Conservation (phyloP, 2,888 invertebrate genomes). For the Chrysolina oricalcia region DNA sequence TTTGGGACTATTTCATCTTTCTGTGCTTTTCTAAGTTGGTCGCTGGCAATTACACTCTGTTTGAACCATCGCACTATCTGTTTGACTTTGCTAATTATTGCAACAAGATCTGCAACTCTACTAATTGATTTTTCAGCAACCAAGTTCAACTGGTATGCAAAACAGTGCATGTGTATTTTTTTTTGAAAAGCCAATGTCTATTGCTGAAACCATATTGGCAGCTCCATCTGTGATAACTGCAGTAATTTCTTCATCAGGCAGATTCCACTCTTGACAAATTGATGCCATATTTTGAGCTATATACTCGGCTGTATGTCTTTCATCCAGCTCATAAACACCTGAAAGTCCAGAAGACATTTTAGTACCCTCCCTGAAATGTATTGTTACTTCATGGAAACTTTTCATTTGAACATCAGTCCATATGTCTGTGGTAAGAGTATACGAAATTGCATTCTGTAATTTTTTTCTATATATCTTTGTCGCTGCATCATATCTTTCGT, state of each 20-base stretch:
- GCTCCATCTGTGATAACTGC: constrained; percentile 32
- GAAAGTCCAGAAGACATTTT: constrained; percentile 27
- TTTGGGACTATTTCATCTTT: constrained; percentile 13
- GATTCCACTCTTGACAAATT: constrained; percentile 46
- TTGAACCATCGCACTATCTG: constrained; percentile 41
- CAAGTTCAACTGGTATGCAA: constrained; percentile 52
- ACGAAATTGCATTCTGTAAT: constrained; percentile 30
- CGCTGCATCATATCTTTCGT: constrained; percentile 45
- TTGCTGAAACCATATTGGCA: constrained; percentile 29
- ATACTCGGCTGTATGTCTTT: constrained; percentile 44
- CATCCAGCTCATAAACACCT: constrained; percentile 38
- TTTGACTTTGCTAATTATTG: constrained; percentile 29
- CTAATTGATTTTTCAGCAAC: constrained; percentile 43
- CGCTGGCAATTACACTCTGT: constrained; percentile 37
- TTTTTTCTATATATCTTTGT: constrained; percentile 38
- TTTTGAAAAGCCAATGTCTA: too few relatives aligned
- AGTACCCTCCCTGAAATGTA: constrained; percentile 42
- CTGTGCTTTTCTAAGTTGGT: constrained; percentile 32
- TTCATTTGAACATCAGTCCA: constrained; percentile 54
- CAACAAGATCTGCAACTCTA: constrained; percentile 1
- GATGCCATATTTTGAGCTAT: constrained; percentile 20
- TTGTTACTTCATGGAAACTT: constrained; percentile 52
- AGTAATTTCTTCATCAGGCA: constrained; percentile 47
- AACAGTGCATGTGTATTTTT: too few relatives aligned
- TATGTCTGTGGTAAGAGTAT: constrained; percentile 48